A percentile compares a stretch with the other conserved stretches of the same genome.
Evolutionary conservation across 1,140 invertebrate genomes (phyloP).

Genomic region (Drosophila repletoides): DNA sequence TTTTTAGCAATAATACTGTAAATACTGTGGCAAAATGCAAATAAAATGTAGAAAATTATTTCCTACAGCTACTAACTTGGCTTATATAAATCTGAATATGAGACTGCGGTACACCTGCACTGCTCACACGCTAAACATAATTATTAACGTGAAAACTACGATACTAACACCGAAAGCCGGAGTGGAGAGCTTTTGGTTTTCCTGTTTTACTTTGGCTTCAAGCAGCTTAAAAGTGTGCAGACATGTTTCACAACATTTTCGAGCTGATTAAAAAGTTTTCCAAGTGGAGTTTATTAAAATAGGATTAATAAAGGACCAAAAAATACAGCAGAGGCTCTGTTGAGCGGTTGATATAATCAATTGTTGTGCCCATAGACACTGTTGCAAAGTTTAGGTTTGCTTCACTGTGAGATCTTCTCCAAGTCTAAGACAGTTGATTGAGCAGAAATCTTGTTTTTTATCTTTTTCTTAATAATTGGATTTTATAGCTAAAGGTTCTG

Average conservation of each 20-base stretch:
- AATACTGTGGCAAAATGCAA: too few relatives aligned
- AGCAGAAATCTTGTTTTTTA: too few relatives aligned
- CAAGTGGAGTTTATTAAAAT: conserved; percentile 52
- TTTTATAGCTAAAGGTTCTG: too few relatives aligned
- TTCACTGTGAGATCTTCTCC: too few relatives aligned
- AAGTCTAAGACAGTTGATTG: too few relatives aligned
- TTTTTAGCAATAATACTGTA: too few relatives aligned
- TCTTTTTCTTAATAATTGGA: too few relatives aligned
- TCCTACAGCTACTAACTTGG: too few relatives aligned
- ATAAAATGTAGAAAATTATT: too few relatives aligned
- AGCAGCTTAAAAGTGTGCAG: conserved; percentile 33
- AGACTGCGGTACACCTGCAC: not conserved
- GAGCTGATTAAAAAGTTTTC: conserved; percentile 55
- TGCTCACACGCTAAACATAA: not conserved
- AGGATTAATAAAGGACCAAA: conserved; percentile 36
- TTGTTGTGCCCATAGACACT: too few relatives aligned
- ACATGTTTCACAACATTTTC: conserved; percentile 34
- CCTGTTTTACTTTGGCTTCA: conserved; percentile 6
- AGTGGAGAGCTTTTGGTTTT: not conserved
- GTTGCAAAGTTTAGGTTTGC: too few relatives aligned
- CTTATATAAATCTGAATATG: not conserved
- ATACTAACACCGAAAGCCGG: not conserved
- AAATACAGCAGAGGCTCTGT: not conserved
- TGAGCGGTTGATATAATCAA: too few relatives aligned
- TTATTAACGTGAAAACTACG: not conserved